Conservation (phyloP, 1,140 invertebrate genomes). For the Hormaphis cornu region DNA sequence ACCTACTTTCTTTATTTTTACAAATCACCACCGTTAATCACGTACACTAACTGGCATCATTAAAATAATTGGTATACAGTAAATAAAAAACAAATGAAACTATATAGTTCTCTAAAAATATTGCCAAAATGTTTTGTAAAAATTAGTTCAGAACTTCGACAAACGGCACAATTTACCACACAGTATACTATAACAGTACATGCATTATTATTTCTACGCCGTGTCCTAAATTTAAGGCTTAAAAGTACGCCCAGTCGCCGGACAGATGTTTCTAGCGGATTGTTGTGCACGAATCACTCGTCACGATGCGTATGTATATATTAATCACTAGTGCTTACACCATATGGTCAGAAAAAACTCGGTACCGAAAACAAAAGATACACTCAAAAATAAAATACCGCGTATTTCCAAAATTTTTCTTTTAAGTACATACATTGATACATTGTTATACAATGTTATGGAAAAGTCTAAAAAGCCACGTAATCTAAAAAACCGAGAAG, state of each 20-base stretch:
- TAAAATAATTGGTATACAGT: no score
- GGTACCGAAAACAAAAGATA: neutral
- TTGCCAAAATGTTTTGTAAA: no score
- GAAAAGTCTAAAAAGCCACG: no score
- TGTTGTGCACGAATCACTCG: slow-evolving; percentile 1
- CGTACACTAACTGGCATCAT: no score
- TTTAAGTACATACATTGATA: no score
- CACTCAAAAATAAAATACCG: neutral
- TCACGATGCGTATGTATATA: neutral
- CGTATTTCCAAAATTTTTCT: neutral
- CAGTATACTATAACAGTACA: no score
- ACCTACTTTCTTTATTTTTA: no score
- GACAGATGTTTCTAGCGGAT: neutral
- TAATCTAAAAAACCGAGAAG: no score
- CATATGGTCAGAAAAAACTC: slow-evolving; percentile 5
- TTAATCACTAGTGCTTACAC: neutral
- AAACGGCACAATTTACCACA: neutral
- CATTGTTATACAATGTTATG: no score
- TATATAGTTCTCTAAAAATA: no score
- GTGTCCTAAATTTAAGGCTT: neutral
- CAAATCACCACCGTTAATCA: no score
- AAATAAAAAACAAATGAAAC: no score
- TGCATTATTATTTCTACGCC: neutral
- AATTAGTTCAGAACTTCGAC: neutral
- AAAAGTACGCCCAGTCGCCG: neutral